Evolutionary conservation across 2,113 vertebrate genomes (phyloP).

Genomic region (Hemiprocne comata): DNA sequence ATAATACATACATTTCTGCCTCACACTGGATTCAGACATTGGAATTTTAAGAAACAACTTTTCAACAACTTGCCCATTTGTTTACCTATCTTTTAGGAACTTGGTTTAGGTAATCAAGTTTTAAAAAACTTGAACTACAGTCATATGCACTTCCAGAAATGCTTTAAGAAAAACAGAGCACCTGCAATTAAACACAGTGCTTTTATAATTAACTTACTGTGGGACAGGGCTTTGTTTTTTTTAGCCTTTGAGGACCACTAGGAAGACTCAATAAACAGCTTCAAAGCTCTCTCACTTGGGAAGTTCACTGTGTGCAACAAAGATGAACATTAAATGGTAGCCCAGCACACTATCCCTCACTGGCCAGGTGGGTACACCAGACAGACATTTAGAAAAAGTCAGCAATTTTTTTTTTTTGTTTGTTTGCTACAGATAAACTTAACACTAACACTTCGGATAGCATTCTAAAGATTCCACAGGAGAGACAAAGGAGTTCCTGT

Average conservation of each 20-base stretch:
- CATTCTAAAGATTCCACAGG: conserved; percentile 17
- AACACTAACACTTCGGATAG: not conserved
- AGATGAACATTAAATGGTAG: not conserved
- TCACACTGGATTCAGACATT: not conserved
- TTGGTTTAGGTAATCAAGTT: not conserved
- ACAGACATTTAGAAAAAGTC: not conserved
- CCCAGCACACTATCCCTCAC: not conserved
- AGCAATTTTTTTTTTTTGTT: not conserved
- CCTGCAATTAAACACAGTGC: not conserved
- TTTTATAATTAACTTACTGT: not conserved
- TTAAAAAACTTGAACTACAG: not conserved
- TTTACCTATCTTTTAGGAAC: not conserved
- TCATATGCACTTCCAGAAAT: not conserved
- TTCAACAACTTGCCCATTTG: not conserved
- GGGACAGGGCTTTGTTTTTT: not conserved
- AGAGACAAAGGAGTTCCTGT: not conserved
- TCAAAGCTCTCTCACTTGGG: not conserved
- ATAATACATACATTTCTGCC: not conserved
- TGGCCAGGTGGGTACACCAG: not conserved
- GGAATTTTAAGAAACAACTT: not conserved
- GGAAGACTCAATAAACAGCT: not conserved
- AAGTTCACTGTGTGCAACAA: not conserved
- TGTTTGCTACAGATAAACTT: not conserved
- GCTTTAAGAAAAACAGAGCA: not conserved
- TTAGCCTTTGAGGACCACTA: not conserved